Evolutionary conservation across 2,113 vertebrate species (phyloP).

Genomic region (Paradoxurus hermaphroditus): DNA sequence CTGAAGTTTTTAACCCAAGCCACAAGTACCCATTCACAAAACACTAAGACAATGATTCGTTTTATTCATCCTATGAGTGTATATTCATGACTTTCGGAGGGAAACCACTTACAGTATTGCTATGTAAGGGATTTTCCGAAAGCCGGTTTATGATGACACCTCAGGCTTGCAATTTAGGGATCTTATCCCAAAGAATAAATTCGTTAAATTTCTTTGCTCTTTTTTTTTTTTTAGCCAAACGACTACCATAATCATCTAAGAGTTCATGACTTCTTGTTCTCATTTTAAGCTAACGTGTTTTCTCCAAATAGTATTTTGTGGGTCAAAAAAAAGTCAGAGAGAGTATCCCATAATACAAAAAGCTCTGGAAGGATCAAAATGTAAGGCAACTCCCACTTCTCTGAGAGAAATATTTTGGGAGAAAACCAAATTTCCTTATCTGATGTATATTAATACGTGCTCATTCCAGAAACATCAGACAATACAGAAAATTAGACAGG

Average conservation of each 20-base stretch:
- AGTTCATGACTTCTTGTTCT: neutral
- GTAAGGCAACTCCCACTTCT: neutral
- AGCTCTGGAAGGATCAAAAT: neutral
- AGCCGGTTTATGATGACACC: neutral
- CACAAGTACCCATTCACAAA: neutral
- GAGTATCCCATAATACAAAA: neutral
- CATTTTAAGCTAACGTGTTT: neutral
- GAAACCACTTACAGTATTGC: neutral
- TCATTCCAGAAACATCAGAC: neutral
- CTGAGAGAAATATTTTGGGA: neutral
- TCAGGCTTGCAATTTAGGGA: neutral
- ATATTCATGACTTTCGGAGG: neutral
- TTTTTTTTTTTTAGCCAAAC: neutral
- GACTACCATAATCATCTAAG: neutral
- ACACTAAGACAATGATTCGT: neutral
- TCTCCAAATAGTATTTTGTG: neutral
- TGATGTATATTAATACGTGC: neutral
- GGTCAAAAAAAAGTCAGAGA: neutral
- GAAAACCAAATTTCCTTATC: neutral
- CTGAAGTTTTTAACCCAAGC: neutral
- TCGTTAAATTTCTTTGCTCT: neutral
- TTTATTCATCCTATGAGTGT: neutral
- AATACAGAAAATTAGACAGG: neutral
- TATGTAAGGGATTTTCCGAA: neutral
- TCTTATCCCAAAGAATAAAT: neutral